Conservation (phyloP, 2,797 vertebrate species). For the Todus mexicanus region DNA sequence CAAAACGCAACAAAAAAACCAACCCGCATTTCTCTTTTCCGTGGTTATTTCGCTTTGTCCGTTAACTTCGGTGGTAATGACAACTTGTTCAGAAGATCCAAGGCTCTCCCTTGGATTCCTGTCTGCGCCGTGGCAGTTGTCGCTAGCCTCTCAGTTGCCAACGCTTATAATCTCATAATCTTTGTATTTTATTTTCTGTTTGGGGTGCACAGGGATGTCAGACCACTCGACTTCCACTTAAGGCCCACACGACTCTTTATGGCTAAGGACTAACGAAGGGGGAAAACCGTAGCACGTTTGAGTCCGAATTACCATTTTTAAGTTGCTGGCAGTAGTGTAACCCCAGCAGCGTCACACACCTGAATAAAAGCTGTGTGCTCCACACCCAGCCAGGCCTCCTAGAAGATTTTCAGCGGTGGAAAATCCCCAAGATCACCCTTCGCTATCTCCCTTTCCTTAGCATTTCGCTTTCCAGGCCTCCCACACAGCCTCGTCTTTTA, state of each 20-base stretch:
- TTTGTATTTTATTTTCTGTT: not conserved
- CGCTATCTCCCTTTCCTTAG: not conserved
- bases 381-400: not conserved
- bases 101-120: not conserved
- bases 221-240: not conserved
- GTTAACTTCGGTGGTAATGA: not conserved
- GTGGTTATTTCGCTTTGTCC: not conserved
- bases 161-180: not conserved
- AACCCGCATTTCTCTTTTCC: not conserved
- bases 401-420: not conserved
- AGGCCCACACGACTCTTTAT: not conserved
- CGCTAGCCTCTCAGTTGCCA: not conserved
- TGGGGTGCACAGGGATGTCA: not conserved
- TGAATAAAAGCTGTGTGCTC: not conserved
- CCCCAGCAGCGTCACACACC: not conserved
- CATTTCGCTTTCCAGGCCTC: not conserved
- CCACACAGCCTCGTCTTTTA: not conserved
- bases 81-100: not conserved
- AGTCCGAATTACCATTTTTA: not conserved
- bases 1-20: not conserved
- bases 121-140: not conserved
- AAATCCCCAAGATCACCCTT: not conserved
- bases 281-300: not conserved
- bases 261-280: not conserved
- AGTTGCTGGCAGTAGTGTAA: not conserved